phyloP scores from a whole-genome alignment of 2,797 vertebrate species.

The Vireo griseus region DNA sequence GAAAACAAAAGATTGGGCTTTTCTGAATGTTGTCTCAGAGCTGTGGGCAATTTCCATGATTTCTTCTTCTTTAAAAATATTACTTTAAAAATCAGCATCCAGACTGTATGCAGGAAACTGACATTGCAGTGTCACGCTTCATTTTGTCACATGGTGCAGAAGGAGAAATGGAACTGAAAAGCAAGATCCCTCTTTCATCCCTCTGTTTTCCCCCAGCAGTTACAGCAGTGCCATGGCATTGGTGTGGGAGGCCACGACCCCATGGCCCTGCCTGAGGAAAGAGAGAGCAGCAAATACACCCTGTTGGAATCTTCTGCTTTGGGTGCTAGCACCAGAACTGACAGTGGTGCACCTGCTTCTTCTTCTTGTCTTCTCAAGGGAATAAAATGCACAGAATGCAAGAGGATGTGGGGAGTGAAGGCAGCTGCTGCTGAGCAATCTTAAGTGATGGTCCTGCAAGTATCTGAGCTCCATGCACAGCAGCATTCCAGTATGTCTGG shows the following conservation, averaged over 20 bases:
- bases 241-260: background rate
- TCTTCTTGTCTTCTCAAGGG: background rate
- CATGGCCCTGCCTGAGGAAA: background rate
- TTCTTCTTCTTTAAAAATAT: background rate
- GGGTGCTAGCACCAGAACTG: background rate
- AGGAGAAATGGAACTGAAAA: constrained; percentile 9
- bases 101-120: background rate
- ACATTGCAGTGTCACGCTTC: background rate
- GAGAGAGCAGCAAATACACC: background rate
- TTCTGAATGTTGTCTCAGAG: background rate
- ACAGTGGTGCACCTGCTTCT: constrained; percentile 32
- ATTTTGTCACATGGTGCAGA: background rate
- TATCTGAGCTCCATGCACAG: background rate
- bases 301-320: background rate
- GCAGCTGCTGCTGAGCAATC: background rate
- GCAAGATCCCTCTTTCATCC: background rate
- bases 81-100: background rate
- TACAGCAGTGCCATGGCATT: background rate
- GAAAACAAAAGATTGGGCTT: background rate
- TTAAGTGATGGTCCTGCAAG: background rate
- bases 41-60: background rate
- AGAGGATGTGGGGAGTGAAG: background rate
- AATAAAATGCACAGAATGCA: background rate
- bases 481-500: background rate
- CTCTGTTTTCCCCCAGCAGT: background rate